Percentiles rank a stretch among this genome's conserved stretches.
phyloP scores from a whole-genome alignment of 2,888 invertebrate genomes.

The Amphimallon solstitiale region DNA sequence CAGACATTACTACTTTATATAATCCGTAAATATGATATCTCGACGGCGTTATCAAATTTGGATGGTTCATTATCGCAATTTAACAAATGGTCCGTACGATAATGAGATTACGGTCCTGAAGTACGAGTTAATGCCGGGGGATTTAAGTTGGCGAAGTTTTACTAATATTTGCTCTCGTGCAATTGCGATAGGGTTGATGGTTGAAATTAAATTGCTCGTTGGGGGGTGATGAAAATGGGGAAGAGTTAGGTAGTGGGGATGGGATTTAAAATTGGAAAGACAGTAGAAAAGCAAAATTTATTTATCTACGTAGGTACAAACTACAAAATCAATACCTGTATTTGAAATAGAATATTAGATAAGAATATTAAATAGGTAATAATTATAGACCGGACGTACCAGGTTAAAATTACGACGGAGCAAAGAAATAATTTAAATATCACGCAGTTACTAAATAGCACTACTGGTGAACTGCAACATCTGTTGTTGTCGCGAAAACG shows the following conservation, averaged over 20 bases:
- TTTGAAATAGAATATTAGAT: no score
- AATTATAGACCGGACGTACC: no score
- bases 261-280: not conserved
- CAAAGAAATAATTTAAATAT: no score
- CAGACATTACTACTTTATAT: constrained; percentile 58
- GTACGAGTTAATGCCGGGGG: constrained; percentile 34
- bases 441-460: no score
- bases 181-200: constrained; percentile 35
- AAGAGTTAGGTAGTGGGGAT: not conserved
- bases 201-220: constrained; percentile 31
- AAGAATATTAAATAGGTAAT: no score
- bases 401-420: no score
- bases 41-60: constrained; percentile 61
- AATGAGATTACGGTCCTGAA: constrained; percentile 36
- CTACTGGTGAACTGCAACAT: no score
- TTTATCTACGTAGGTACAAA: not conserved
- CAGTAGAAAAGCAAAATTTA: not conserved
- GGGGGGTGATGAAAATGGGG: not conserved
- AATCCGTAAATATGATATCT: constrained; percentile 62
- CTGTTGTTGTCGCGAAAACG: no score
- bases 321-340: no score
- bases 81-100: constrained; percentile 58
- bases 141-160: constrained; percentile 35
- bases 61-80: constrained; percentile 63
- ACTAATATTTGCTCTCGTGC: constrained; percentile 33